Evolutionary conservation across 1,140 invertebrate genomes (phyloP), one percentile per base, ranked within the genome.

Genomic region (Anoplophora glabripennis): DNA sequence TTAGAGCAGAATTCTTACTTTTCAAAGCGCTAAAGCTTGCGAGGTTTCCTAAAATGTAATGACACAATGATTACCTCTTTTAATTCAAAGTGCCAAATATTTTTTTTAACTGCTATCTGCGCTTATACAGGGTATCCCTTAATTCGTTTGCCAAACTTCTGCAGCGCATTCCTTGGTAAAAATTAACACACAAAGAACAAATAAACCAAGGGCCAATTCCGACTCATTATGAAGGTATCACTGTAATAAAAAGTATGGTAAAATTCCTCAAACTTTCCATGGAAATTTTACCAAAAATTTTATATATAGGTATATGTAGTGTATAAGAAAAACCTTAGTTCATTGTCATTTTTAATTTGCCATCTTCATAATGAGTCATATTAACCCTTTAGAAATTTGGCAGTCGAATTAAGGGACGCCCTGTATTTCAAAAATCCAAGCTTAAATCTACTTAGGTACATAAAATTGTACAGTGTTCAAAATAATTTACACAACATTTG

Each of bases 1-100:
- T 89, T 5, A 89, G 66, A 4, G 81, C 77, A 0, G 84, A 79
- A 76, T 89, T 89, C 49, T 75, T 71, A 4, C 78, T 60, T 68
- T 86, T 88, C 12, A 90, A 74, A 0, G 75, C 78, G 53, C 80
- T 83, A 61, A 86, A 86, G 35, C 21, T 36, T 35, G 34, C 21
- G n/a, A 64, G 41, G 17, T 53, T 63, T 18, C 45, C 61, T 66
- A 18, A 41, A 66, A 66, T n/a, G n/a, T n/a, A n/a, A n/a, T n/a
- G n/a, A n/a, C n/a, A n/a, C n/a, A n/a, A n/a, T n/a, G n/a, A n/a
- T n/a, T n/a, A n/a, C n/a, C n/a, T n/a, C n/a, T n/a, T n/a, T n/a
- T n/a, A n/a, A n/a, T n/a, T n/a, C n/a, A n/a, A n/a, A n/a, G n/a
- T n/a, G n/a, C n/a, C 37, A 51, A 34, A 63, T 11, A 55, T 18